Conservation (phyloP, 2,888 invertebrate species). For the Eupithecia inturbata region DNA sequence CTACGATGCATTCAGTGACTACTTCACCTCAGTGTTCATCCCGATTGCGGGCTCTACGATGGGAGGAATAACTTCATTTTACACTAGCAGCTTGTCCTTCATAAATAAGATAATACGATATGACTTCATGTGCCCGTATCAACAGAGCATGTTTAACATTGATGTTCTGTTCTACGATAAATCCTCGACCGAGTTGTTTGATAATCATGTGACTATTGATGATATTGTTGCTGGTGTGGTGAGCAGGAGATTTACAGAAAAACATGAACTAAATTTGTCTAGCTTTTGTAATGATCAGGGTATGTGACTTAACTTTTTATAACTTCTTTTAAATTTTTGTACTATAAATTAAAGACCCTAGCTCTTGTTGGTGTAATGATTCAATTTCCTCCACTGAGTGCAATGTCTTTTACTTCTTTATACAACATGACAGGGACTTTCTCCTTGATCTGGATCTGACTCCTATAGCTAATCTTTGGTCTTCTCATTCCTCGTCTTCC, state of each 20-base stretch:
- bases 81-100: conserved; percentile 66
- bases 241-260: conserved; percentile 61
- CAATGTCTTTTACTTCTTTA: too few relatives aligned
- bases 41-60: conserved; percentile 61
- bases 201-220: conserved; percentile 57
- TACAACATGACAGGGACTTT: too few relatives aligned
- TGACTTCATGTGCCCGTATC: conserved; percentile 72
- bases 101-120: conserved; percentile 65
- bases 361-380: too few relatives aligned
- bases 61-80: conserved; percentile 62
- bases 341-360: too few relatives aligned
- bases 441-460: too few relatives aligned
- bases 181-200: conserved; percentile 65
- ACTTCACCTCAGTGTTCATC: conserved; percentile 59
- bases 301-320: too few relatives aligned
- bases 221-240: conserved; percentile 67
- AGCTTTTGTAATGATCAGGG: conserved; percentile 71
- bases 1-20: conserved; percentile 62
- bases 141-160: conserved; percentile 67
- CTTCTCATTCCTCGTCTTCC: too few relatives aligned
- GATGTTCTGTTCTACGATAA: conserved; percentile 73
- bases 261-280: conserved; percentile 68
- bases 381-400: too few relatives aligned
- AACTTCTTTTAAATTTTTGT: too few relatives aligned
- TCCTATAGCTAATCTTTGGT: too few relatives aligned